Base-by-base conservation (phyloP, 92 coral and sea anemone genomes). In the Bergia sp. region DNA sequence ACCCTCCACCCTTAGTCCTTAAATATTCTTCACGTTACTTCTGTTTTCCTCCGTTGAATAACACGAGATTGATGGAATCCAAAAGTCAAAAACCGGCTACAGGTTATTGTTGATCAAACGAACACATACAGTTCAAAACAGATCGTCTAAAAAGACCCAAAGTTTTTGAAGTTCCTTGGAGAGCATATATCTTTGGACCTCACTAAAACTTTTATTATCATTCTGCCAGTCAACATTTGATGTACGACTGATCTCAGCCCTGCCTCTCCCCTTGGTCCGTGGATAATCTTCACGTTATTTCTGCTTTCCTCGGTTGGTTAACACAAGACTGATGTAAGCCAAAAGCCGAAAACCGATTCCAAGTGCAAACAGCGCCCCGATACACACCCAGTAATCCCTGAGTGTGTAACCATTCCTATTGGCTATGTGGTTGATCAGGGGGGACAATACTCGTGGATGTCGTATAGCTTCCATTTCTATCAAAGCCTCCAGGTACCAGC, bases 401-500 rank as follows among this genome's bases (percentile, higher is more conserved):
- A 92, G 86, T 0, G 90, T 86, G 92, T 92, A 92, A 57, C 89
- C 92, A 67, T 89, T 91, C 71, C 38, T 86, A 72, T 80, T 80
- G 69, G 94, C 94, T 61, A 89, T 45, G 11, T 0, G 2, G 73
- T 89, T 88, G 0, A 81, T 90, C 39, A 79, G 5, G 20, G 92
- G 94, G 47, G 87, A 86, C 74, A 80, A 45, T 16, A 92, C 94
- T 9, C 86, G 77, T 0, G 94, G 94, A 36, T 89, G 90, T 21
- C 94, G 94, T 37, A 86, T 20, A 10, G 94, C 94, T 55, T 92
- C 94, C 57, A 80, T 89, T 66, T 92, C 94, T 64, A 92, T 85
- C 53, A 92, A 72, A 5, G 94, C 91, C 79, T 92, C 94, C 16
- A 92, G 87, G 82, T 85, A 92, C 94, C 94, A 92, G 41, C 94